Base-by-base conservation (phyloP, 2,113 vertebrate genomes). In the Empidonax alnorum region DNA sequence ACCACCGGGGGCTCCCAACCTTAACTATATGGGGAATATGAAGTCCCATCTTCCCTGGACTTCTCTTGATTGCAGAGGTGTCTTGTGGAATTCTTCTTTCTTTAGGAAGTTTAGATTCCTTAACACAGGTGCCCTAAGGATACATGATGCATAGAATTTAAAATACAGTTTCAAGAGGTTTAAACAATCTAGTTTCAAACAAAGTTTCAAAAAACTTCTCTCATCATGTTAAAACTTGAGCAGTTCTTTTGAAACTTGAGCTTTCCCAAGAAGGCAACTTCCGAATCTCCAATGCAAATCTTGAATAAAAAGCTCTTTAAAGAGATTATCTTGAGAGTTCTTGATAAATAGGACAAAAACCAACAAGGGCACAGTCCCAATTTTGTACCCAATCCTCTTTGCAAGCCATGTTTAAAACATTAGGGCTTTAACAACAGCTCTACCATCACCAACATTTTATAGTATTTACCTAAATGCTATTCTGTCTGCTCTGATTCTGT, bases 121-220 rank as follows among this genome's bases (percentile, higher is more conserved):
- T 65, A 86, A 42, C 50, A 84, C 18, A 41, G 17, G 6, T 41
- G 24, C 15, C 65, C 42, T 78, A 58, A 67, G 42, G 76, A 59
- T 28, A 71, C 7, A 49, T 1, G 5, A 86, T 14, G 33, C 0
- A 0, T 13, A 55, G 2, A 88, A 73, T 21, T 80, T 66, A 52
- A 69, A 88, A 71, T 12, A 69, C 4, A 69, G 28, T 77, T 86
- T 74, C 35, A 90, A 84, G 39, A 74, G 14, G 11, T 44, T 81
- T 65, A 84, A 80, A 90, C 12, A 58, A 84, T 50, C 39, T 31
- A 24, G 30, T 71, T 90, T 89, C 50, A 94, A 95, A 92, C 1
- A 7, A 74, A 79, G 24, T 62, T 90, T 89, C 42, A 62, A 71
- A 86, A 77, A 50, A 62, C 33, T 86, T 19, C 17, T 73, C 46